These are phyloP conservation scores for Trichogramma evanescens DNA, from an alignment of 2,888 invertebrate genomes.

Conservation along the genomic window DNA sequence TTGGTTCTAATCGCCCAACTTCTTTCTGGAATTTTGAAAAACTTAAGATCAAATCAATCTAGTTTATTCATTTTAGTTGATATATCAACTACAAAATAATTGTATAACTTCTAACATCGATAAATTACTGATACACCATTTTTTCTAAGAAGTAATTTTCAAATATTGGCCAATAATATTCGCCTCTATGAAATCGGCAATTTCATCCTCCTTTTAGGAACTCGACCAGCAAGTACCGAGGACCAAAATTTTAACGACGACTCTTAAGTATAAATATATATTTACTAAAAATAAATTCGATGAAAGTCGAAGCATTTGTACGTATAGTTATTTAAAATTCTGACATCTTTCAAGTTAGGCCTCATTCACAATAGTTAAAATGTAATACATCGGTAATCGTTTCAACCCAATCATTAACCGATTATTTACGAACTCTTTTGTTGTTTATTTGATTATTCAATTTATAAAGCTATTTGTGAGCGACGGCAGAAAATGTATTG, in stretches of 20 bases:
- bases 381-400: no score
- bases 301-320: no score
- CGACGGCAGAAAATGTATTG: neutral
- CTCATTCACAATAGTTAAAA: no score
- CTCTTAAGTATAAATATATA: conserved; percentile 12
- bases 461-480: neutral
- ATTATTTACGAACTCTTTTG: no score
- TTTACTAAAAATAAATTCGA: conserved; percentile 8
- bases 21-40: no score
- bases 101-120: conserved; percentile 38
- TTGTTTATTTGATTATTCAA: neutral
- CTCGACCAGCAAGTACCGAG: conserved; percentile 41
- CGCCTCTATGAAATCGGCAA: conserved; percentile 13
- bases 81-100: conserved; percentile 34
- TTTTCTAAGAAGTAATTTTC: neutral
- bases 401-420: no score
- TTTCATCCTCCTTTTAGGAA: conserved; percentile 17
- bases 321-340: no score
- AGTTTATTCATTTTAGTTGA: no score
- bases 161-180: conserved; percentile 2
- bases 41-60: no score
- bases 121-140: conserved; percentile 22
- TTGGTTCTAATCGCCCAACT: no score
- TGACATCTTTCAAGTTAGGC: no score
- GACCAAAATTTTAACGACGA: conserved; percentile 13